Base-by-base conservation (phyloP, 2,113 vertebrate genomes). In the Rhinolophus sinicus region DNA sequence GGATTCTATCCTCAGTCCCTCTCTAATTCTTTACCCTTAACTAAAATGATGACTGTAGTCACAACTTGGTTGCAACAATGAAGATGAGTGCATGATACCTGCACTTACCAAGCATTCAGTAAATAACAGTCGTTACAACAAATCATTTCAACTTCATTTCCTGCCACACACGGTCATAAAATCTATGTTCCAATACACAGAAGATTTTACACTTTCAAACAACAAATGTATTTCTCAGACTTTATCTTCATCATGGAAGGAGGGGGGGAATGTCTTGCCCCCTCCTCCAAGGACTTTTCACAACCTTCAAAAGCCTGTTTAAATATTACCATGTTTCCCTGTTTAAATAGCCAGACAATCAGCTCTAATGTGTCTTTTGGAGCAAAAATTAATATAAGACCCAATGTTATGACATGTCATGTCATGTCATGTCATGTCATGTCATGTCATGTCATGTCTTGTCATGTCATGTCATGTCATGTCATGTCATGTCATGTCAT, bases 161-260 rank as follows among this genome's bases (percentile, higher is more conserved):
- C 52, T 75, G 78, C 33, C 26, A 28, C 13, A 84, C 6, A 56
- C 19, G 1, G 30, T 67, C 76, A 72, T 92, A 90, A 96, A 94
- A 94, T 30, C 58, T 86, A 47, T 24, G 19, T 77, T 93, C 64
- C 24, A 97, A 86, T 12, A 91, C 19, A 54, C 47, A 50, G 16
- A 13, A 58, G 73, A 92, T 70, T 95, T 87, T 73, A 82, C 70
- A 40, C 40, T 97, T 90, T 77, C 72, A 94, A 82, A 75, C n/a
- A 54, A 83, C 14, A 73, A 76, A 33, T 69, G 12, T 87, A 67
- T 81, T 84, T 87, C 76, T 86, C 65, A 95, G 65, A 80, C 52
- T 94, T 67, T 82, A 47, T 21, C 69, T 96, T 95, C n/a, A 83
- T 92, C 18, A 21, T 62, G 24, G 50, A n/a, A n/a, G n/a, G n/a